Evolutionary conservation across 2,888 invertebrate genomes (phyloP), one percentile per base, ranked within the genome.

Genomic region (Imbricaverruca yamaguchii): DNA sequence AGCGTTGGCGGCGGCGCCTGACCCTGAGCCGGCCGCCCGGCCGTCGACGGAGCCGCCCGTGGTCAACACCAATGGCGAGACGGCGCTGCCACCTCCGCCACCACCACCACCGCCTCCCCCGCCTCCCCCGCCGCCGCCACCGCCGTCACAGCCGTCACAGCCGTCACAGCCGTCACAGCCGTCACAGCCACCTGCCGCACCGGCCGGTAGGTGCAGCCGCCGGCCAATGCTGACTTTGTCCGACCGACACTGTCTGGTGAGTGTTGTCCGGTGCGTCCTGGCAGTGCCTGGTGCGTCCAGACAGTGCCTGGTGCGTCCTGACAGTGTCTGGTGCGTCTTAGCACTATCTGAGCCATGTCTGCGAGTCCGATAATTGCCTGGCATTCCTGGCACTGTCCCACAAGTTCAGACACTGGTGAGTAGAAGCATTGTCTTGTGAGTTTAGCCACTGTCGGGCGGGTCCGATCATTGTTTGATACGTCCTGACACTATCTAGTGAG

Each of bases 101-200:
- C 18, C 39, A 7, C 69, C 12, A 15, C 15, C 69, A 15, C 59
- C 59, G 90, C 90, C 85, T 87, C 89, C 84, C 90, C 91, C 85
- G 90, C 91, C 85, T 82, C 83, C 53, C 65, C 77, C 23, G 63
- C 56, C 55, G 39, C 55, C 80, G 23, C n/a, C 65, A 11, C n/a
- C 65, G 21, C 21, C 65, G 4, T 4, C 39, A 39, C 39, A 1
- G 4, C 39, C 39, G 39, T 4, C 39, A 39, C 39, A 1, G 39
- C 39, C 39, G 39, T 81, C 82, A 18, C 83, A 61, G 39, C 18
- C 81, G 78, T 15, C 83, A 78, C 18, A 81, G 78, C 11, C 83
- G 80, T 11, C 82, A 78, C 13, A 80, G 82, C 18, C 82, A 81
- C 39, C 83, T 80, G 59, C 83, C 56, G 61, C 81, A 81, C n/a